Conservation (phyloP, 2,797 vertebrate species). For the Carapus acus region DNA sequence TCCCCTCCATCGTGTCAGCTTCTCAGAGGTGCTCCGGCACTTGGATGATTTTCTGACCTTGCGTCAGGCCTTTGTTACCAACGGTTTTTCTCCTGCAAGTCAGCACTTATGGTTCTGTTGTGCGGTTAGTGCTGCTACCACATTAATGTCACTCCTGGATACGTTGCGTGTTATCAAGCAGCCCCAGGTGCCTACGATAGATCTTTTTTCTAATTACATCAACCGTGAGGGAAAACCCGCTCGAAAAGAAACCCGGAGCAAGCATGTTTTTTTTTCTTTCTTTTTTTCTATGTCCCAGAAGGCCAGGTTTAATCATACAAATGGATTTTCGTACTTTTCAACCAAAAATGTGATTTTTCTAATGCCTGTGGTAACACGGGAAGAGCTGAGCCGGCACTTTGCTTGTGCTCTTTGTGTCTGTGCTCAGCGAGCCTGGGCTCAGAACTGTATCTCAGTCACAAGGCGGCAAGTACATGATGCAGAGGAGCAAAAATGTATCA, state of each 20-base stretch:
- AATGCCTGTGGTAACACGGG: slow-evolving; percentile 14
- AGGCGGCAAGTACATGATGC: too few relatives aligned
- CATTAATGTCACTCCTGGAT: slow-evolving; percentile 13
- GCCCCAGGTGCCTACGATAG: slow-evolving; percentile 19
- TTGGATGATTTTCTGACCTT: slow-evolving; percentile 63
- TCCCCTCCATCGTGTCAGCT: slow-evolving; percentile 21
- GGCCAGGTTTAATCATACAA: slow-evolving; percentile 48
- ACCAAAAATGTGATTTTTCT: slow-evolving; percentile 20
- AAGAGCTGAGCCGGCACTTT: slow-evolving; percentile 30
- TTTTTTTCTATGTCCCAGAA: slow-evolving; percentile 22
- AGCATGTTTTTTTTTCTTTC: too few relatives aligned
- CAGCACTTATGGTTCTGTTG: slow-evolving; percentile 48
- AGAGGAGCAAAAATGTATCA: slow-evolving; percentile 50
- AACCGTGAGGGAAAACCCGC: slow-evolving; percentile 24
- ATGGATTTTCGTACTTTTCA: slow-evolving; percentile 35
- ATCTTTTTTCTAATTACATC: slow-evolving; percentile 31
- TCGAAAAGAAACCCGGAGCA: slow-evolving; percentile 35
- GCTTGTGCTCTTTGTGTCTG: slow-evolving; percentile 16
- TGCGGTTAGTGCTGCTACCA: slow-evolving; percentile 38
- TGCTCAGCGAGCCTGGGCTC: too few relatives aligned
- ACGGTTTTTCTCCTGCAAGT: slow-evolving; percentile 41
- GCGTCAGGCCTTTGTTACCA: slow-evolving; percentile 54
- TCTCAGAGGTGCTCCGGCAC: slow-evolving; percentile 30
- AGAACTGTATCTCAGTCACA: too few relatives aligned
- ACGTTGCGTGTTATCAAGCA: slow-evolving; percentile 19